Conservation (phyloP, 2,797 vertebrate genomes). For the Ctenopoma kingsleyae region DNA sequence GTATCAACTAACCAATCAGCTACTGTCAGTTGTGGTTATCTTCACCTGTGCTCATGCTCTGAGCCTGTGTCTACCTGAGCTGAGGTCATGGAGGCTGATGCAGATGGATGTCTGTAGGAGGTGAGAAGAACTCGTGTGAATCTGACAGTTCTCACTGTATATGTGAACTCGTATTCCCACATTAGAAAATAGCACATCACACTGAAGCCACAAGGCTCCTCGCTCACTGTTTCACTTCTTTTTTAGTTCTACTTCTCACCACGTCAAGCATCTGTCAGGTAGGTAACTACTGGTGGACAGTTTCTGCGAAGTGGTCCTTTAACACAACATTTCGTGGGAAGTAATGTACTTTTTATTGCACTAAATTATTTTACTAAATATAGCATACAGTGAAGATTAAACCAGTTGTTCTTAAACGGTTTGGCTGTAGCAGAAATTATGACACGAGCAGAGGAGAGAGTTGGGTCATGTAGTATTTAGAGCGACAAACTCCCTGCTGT, state of each 20-base stretch:
- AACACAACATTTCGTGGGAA: neutral
- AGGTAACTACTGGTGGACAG: neutral
- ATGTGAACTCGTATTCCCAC: slow-evolving; percentile 31
- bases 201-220: slow-evolving; percentile 14
- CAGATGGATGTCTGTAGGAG: slow-evolving; percentile 35
- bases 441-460: too few species aligned
- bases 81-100: slow-evolving; percentile 12
- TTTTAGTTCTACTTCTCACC: neutral
- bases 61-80: neutral
- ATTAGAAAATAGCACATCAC: slow-evolving; percentile 47
- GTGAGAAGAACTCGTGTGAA: slow-evolving; percentile 53
- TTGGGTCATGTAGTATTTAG: too few species aligned
- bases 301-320: neutral
- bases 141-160: slow-evolving; percentile 30
- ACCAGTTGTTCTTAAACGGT: too few species aligned
- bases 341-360: neutral
- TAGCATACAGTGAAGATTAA: neutral
- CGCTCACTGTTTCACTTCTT: neutral
- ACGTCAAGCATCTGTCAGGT: neutral
- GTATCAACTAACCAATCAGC: too few species aligned
- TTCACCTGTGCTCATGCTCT: neutral
- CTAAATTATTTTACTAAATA: neutral
- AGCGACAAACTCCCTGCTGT: too few species aligned
- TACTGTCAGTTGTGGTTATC: neutral
- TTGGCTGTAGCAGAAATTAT: too few species aligned